A percentile compares a stretch with the other conserved stretches of the same genome.
phyloP scores from a whole-genome alignment of 2,113 vertebrate genomes.

The Heloderma charlesbogerti region DNA sequence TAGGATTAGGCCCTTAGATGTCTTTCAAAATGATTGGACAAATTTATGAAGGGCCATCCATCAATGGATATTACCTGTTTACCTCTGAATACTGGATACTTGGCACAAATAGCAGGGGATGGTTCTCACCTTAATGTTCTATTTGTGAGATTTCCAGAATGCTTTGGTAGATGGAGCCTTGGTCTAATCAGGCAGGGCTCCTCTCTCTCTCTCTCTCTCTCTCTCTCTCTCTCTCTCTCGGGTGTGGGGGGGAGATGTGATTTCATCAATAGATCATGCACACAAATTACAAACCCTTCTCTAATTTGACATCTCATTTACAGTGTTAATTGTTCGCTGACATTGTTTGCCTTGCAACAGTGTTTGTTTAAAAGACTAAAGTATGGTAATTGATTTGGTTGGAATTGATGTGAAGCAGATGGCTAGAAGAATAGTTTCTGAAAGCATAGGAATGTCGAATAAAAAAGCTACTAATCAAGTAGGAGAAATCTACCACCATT shows the following conservation, averaged over 20 bases:
- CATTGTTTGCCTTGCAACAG: background rate
- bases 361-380: constrained; percentile 1
- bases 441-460: background rate
- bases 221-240: no score
- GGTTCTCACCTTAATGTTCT: no score
- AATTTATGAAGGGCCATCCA: no score
- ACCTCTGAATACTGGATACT: no score
- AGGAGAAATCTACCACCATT: background rate
- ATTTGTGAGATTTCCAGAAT: no score
- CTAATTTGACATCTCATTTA: background rate
- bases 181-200: no score
- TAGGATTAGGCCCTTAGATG: no score
- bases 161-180: no score
- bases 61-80: no score
- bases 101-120: no score
- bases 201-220: no score
- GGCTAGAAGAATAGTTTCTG: background rate
- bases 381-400: background rate
- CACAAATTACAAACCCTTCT: background rate
- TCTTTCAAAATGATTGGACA: no score
- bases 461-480: background rate
- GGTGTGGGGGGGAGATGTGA: background rate
- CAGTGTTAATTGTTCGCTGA: background rate
- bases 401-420: background rate
- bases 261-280: background rate